phyloP scores from a whole-genome alignment of 2,113 vertebrate species.

The Platichthys flesus region DNA sequence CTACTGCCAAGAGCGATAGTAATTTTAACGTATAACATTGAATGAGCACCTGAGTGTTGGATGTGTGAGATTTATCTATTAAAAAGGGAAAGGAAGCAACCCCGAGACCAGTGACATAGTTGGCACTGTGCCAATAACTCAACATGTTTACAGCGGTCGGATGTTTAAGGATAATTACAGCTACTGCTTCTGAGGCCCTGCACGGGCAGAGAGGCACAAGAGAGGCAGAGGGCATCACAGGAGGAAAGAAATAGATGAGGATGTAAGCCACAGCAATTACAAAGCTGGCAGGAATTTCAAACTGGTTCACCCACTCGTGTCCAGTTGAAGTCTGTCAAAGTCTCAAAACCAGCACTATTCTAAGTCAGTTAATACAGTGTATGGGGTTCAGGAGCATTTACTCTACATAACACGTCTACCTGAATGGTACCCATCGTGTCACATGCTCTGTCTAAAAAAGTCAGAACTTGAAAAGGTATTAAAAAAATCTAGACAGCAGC shows the following conservation, averaged over 20 bases:
- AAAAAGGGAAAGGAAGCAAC: constrained; percentile 1
- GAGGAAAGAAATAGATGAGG: neutral
- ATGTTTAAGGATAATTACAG: neutral
- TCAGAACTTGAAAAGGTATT: neutral
- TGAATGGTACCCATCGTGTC: neutral
- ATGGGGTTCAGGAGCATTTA: neutral
- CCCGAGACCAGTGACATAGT: constrained; percentile 9
- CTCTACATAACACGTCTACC: neutral
- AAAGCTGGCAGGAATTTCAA: neutral
- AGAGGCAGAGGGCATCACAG: neutral
- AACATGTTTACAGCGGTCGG: neutral
- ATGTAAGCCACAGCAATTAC: neutral
- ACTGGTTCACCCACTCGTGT: neutral
- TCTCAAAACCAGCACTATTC: neutral
- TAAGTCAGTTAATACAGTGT: neutral
- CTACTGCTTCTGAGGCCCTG: neutral
- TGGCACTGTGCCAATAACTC: neutral
- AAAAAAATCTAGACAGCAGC: neutral
- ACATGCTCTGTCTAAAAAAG: neutral
- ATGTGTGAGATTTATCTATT: neutral
- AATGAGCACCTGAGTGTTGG: neutral
- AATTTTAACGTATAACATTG: neutral
- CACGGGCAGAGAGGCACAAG: neutral
- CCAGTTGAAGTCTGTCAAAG: neutral
- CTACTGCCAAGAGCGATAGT: neutral